Evolutionary conservation across 2,797 vertebrate genomes (phyloP), one percentile per base, ranked within the genome.

Genomic region (Caiman crocodilus): DNA sequence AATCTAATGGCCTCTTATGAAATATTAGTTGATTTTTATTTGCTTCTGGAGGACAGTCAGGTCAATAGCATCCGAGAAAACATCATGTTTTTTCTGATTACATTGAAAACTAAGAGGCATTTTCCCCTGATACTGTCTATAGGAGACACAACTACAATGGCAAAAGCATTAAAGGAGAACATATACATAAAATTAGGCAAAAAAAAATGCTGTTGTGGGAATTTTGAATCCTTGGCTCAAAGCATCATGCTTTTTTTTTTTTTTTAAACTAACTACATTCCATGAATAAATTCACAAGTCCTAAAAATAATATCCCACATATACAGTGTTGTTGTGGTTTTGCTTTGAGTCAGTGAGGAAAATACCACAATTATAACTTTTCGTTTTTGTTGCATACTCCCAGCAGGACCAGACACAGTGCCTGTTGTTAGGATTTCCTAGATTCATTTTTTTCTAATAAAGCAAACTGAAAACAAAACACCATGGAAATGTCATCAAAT

Each of bases 1-100:
- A 77, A 60, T 74, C 71, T 64, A 4, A 50, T 28, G 71, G 85
- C 76, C 57, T 91, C 81, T 75, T 35, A 57, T 56, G 61, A 67
- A 79, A 69, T 59, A 7, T 23, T 56, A 82, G 58, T 67, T 76
- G 85, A 78, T 63, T 63, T 23, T 7, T 69, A 55, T 57, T 87
- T 75, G 50, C 81, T 92, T 64, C 56, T 79, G 76, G 79, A 63
- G 21, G 42, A 79, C 71, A 69, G 32, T 30, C 84, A 76, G 80
- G 74, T 82, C 14, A 76, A 55, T 16, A 56, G 23, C 3, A 16
- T 5, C 6, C 61, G 64, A 55, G 61, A 35, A 50, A 69, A 65
- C 5, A 13, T 28, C 55, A 20, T 28, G 17, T 79, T 58, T 61
- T 79, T 57, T 56, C n/a, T 79, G 60, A 15, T 2, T 28, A 1